Base-by-base conservation (phyloP, 2,113 vertebrate genomes). In the Eurystomus gularis region DNA sequence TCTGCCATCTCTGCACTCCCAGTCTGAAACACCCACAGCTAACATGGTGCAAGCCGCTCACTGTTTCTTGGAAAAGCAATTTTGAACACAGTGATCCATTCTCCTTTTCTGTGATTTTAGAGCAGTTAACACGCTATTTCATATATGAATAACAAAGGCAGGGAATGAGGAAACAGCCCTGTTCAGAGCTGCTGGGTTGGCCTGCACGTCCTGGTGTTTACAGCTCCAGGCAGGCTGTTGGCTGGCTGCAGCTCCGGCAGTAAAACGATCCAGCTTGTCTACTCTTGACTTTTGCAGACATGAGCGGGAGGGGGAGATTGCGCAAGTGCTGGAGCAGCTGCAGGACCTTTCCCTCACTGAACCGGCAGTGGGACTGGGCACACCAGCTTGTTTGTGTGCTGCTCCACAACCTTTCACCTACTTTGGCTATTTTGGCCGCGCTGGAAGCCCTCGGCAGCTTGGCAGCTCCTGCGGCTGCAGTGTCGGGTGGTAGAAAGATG, bases 361-460 rank as follows among this genome's bases (percentile, higher is more conserved):
- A 92, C 88, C 13, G 3, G 52, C 20, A 5, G 81, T 16, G 0
- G 28, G 18, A 15, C 57, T 64, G 64, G 42, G 90, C 73, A 86
- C 0, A 13, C 44, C 94, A 82, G 83, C 48, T 29, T 97, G 84
- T 97, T 97, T 96, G 73, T 87, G 88, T 26, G 46, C 52, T 90
- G 51, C 62, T 72, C 61, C 64, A 51, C 46, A 93, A 97, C 95
- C 97, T 97, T 96, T 97, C 82, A 89, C 96, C 97, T 80, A 97
- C 89, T 97, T 96, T 0, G 15, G 20, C 90, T 93, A 44, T 88
- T 93, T 55, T 35, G n/a, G 83, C 71, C 7, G 1, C 4, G 21
- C 31, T 0, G 10, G 49, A 69, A 91, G 55, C 73, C 31, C 70
- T 78, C 31, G 4, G 86, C 51, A 88, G 58, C 42, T 52, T 0